phyloP scores from a whole-genome alignment of 1,140 invertebrate genomes.

The Polypedilum vanderplanki region DNA sequence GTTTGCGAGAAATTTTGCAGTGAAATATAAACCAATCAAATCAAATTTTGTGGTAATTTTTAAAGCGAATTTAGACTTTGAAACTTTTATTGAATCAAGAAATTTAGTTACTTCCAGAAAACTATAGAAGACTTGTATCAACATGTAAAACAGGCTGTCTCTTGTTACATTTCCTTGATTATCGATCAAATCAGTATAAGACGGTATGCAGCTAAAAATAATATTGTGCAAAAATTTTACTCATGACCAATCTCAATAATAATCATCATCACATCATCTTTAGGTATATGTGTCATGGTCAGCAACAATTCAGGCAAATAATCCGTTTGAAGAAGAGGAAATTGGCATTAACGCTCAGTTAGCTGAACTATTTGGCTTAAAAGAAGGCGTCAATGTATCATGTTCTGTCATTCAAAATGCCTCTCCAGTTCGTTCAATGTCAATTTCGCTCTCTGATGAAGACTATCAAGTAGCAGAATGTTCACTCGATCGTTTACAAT shows the following conservation, averaged over 20 bases:
- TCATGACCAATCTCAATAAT: not conserved
- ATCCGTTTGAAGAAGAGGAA: conserved; percentile 37
- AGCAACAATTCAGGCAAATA: not conserved
- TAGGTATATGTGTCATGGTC: conserved; percentile 23
- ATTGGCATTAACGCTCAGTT: conserved; percentile 45
- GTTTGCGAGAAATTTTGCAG: conserved; percentile 13
- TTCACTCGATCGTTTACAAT: conserved; percentile 46
- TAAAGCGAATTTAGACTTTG: not conserved
- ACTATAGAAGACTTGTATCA: conserved; percentile 41
- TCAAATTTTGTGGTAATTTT: conserved; percentile 19
- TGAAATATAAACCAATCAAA: conserved; percentile 15
- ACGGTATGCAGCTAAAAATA: not conserved
- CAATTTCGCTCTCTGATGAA: conserved; percentile 29
- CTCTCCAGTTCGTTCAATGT: conserved; percentile 28
- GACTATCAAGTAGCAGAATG: conserved; percentile 41
- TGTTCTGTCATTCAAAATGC: not conserved
- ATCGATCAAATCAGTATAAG: not conserved
- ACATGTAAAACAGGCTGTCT: conserved; percentile 33
- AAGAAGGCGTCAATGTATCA: not conserved
- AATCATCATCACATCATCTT: not conserved
- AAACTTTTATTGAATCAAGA: not conserved
- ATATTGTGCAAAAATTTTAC: not conserved
- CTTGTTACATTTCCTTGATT: not conserved
- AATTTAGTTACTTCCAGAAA: conserved; percentile 36
- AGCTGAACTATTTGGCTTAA: conserved; percentile 41